Conservation (phyloP, 2,113 vertebrate species). For the Thalassoma bifasciatum region DNA sequence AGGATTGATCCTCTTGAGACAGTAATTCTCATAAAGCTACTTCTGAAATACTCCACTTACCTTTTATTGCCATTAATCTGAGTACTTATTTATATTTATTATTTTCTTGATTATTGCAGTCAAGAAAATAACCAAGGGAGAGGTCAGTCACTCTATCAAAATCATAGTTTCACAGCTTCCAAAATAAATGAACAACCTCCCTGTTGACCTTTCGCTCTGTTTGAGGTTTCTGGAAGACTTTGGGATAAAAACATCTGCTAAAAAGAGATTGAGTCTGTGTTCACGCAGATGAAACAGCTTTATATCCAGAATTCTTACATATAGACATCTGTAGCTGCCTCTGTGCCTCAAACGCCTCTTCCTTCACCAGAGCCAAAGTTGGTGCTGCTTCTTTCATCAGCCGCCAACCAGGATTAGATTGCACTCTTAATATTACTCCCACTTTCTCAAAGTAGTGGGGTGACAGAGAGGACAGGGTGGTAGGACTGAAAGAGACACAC, state of each 20-base stretch:
- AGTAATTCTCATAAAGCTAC: too few relatives aligned
- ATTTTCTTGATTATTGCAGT: background rate
- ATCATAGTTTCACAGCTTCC: background rate
- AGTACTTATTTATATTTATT: too few relatives aligned
- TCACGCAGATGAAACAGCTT: conserved; percentile 23
- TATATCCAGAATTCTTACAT: conserved; percentile 36
- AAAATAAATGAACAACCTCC: background rate
- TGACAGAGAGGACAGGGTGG: conserved; percentile 84
- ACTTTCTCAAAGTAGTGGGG: conserved; percentile 83
- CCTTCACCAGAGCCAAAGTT: conserved; percentile 79
- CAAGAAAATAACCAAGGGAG: background rate
- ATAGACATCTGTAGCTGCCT: conserved; percentile 57
- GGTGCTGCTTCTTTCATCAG: conserved; percentile 82
- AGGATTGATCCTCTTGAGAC: too few relatives aligned
- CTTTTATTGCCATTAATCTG: too few relatives aligned
- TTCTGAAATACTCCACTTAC: too few relatives aligned
- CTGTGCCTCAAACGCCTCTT: conserved; percentile 40
- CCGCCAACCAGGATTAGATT: conserved; percentile 77
- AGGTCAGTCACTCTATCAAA: background rate
- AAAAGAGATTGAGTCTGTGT: conserved; percentile 10
- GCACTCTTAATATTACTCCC: conserved; percentile 80
- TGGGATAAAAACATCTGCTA: conserved; percentile 10
- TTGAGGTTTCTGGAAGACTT: background rate
- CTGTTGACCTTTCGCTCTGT: background rate
- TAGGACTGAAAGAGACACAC: conserved; percentile 53